A percentile compares a stretch with the other conserved stretches of the same genome.
phyloP scores from a whole-genome alignment of 2,888 invertebrate species.

The Saturnia pavonia region DNA sequence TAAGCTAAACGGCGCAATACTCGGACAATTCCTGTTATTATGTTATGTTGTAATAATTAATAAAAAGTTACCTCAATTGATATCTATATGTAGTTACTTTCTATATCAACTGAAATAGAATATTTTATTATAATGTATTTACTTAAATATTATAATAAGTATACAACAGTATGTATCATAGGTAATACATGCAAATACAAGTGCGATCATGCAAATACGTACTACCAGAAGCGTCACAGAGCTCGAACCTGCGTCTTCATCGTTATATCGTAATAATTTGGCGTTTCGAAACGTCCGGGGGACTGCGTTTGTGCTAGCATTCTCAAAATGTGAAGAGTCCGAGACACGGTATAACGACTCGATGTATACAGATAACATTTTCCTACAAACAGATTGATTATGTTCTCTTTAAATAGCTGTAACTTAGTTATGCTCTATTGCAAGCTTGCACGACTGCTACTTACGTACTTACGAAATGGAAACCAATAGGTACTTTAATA shows the following conservation, averaged over 20 bases:
- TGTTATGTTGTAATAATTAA: not conserved
- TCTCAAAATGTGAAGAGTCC: not conserved
- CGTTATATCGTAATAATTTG: not conserved
- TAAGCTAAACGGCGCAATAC: not conserved
- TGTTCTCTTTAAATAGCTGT: not conserved
- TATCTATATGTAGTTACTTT: not conserved
- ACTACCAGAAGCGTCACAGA: not conserved
- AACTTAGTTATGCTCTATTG: no score
- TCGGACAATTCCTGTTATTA: not conserved
- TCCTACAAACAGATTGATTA: no score
- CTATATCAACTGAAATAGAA: not conserved
- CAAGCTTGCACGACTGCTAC: no score
- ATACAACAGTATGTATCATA: not conserved
- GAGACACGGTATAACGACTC: not conserved
- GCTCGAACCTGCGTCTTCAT: not conserved
- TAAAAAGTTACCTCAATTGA: not conserved
- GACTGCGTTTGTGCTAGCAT: not conserved
- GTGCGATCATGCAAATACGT: not conserved
- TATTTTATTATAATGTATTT: no score
- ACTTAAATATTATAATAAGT: not conserved
- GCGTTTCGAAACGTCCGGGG: not conserved
- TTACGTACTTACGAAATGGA: no score
- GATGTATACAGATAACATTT: not conserved
- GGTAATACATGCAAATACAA: not conserved
- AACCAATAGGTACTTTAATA: no score